Percentiles rank a stretch among this genome's conserved stretches.
Conservation (phyloP, 2,797 vertebrate genomes). For the Benthosema pterotum region DNA sequence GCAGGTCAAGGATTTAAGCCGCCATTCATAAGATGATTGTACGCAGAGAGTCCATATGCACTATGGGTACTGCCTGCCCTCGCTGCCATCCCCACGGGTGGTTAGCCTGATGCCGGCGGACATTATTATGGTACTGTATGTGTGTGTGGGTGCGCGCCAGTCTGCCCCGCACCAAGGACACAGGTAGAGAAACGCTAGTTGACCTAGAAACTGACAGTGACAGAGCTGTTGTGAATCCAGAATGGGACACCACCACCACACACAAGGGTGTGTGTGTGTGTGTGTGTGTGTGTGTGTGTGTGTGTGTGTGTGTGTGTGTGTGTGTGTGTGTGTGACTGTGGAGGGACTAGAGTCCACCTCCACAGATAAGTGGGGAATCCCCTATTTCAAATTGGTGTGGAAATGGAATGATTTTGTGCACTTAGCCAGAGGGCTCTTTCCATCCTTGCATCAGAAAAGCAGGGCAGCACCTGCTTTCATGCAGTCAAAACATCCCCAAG, state of each 20-base stretch:
- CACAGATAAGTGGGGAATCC: constrained; percentile 3
- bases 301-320: no score
- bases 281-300: not conserved
- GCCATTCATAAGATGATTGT: constrained; percentile 44
- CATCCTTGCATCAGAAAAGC: not conserved
- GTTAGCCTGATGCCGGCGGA: constrained; percentile 57
- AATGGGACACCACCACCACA: constrained; percentile 10
- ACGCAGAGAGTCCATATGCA: constrained; percentile 37
- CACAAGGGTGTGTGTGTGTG: not conserved
- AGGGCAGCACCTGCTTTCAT: no score
- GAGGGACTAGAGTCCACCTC: constrained; percentile 41
- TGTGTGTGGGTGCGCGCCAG: constrained; percentile 40
- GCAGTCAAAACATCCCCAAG: constrained; percentile 40
- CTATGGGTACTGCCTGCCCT: constrained; percentile 51
- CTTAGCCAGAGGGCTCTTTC: constrained; percentile 5
- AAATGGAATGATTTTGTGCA: constrained; percentile 31
- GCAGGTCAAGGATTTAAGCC: constrained; percentile 67
- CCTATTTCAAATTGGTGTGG: constrained; percentile 41
- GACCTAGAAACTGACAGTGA: constrained; percentile 77
- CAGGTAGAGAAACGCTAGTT: constrained; percentile 49
- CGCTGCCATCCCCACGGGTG: constrained; percentile 46
- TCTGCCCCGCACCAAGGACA: constrained; percentile 74
- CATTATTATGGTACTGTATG: constrained; percentile 49
- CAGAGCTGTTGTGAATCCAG: constrained; percentile 49
- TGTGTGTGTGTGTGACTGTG: not conserved